Base-by-base conservation (phyloP, 2,113 vertebrate species). In the Poecile atricapillus region DNA sequence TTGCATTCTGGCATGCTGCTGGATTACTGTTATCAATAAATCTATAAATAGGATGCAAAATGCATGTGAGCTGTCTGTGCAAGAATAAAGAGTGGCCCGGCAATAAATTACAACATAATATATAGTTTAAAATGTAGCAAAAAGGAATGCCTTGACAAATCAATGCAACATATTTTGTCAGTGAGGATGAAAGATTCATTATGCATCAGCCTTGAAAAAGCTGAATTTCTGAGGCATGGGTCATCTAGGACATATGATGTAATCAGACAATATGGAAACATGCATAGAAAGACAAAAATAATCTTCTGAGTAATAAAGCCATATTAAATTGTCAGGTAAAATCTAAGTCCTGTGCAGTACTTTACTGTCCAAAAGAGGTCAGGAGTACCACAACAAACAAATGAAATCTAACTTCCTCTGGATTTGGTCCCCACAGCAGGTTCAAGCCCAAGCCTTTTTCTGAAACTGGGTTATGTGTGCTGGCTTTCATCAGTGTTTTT, bases 61-160 rank as follows among this genome's bases (percentile, higher is more conserved):
- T 70, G 71, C 82, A 63, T 50, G 73, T 94, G 89, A 81, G 77
- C 83, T 65, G 44, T 87, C 70, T 75, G 31, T 27, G 47, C 33
- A 21, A 35, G 76, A 76, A 73, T 60, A 58, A 74, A 78, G 41
- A 60, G 31, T 5, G 4, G 68, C 44, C 37, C 3, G 8, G 47
- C 60, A 59, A 85, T 89, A 73, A 83, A 90, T 94, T 76, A 77
- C 31, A 73, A 33, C 52, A 81, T 67, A 93, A 95, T 75, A 92
- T 94, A 96, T 84, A 85, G 94, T 67, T 94, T 60, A 82, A 94
- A 91, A 46, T 78, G 87, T 46, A 86, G 73, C 56, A 80, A 87
- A 39, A 87, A 94, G 50, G n/a, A 84, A 71, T 90, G 71, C 14
- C 41, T 86, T 81, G 94, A 84, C 70, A 85, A 88, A 95, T 91